A percentile compares a stretch with the other conserved stretches of the same genome.
phyloP scores from a whole-genome alignment of 92 coral and sea anemone species.

The Phenganax marumi region DNA sequence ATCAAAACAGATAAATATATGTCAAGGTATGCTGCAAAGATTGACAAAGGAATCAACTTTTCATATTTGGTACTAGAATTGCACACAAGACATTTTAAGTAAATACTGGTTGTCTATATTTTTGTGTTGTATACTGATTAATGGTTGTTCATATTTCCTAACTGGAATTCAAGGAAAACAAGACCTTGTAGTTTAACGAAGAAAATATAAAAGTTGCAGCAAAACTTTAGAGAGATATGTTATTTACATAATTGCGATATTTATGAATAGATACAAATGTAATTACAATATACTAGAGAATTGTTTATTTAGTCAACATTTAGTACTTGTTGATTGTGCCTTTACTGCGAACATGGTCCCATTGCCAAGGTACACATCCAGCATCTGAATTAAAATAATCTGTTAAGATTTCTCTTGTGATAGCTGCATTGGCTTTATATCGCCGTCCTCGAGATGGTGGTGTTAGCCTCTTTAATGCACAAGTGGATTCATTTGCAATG shows the following conservation, averaged over 20 bases:
- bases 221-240: not conserved
- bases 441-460: constrained; percentile 56
- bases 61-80: no score
- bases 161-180: not conserved
- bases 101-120: no score
- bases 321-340: constrained; percentile 46
- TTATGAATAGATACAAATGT: not conserved
- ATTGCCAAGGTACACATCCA: constrained; percentile 69
- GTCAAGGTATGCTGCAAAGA: not conserved
- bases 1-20: not conserved
- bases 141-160: no score
- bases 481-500: constrained; percentile 19
- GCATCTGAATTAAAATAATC: constrained; percentile 59
- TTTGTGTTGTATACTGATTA: no score
- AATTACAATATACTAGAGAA: not conserved
- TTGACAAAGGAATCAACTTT: not conserved
- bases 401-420: constrained; percentile 48
- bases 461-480: constrained; percentile 51
- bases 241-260: not conserved
- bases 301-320: not conserved
- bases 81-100: no score
- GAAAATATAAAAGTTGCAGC: not conserved
- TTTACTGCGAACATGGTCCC: constrained; percentile 66
- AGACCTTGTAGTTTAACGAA: not conserved
- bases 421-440: constrained; percentile 48